phyloP scores from a whole-genome alignment of 2,113 vertebrate genomes.

The Alethe castanea region DNA sequence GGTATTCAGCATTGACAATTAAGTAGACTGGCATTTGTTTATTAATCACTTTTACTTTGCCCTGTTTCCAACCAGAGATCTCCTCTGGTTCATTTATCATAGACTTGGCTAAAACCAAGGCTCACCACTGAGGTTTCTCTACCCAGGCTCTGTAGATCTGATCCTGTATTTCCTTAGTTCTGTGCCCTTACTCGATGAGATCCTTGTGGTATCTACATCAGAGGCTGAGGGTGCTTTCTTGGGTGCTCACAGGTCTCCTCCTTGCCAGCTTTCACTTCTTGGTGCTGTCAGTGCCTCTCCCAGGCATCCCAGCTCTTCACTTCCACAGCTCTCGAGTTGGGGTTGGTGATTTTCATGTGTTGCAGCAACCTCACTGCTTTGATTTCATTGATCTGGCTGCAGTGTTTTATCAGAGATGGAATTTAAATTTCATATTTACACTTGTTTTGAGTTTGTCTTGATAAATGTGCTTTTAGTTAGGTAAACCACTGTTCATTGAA shows the following conservation, averaged over 20 bases:
- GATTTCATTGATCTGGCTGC: neutral
- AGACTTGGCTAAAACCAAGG: neutral
- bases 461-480: neutral
- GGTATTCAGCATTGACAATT: neutral
- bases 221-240: neutral
- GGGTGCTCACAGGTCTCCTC: neutral
- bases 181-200: fast-evolving
- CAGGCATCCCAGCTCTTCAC: neutral
- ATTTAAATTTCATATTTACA: neutral
- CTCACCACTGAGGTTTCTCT: neutral
- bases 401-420: neutral
- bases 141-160: fast-evolving
- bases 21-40: neutral
- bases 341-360: neutral
- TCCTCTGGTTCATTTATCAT: neutral
- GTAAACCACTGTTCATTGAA: neutral
- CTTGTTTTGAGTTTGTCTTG: neutral
- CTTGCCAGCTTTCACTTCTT: neutral
- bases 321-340: neutral
- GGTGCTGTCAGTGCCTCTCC: neutral
- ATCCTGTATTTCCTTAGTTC: neutral
- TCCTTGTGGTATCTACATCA: fast-evolving
- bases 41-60: neutral
- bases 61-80: neutral
- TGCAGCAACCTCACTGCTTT: neutral